Evolutionary conservation across 1,140 invertebrate species (phyloP), one percentile per base, ranked within the genome.

Genomic region (Coenobita brevimanus): DNA sequence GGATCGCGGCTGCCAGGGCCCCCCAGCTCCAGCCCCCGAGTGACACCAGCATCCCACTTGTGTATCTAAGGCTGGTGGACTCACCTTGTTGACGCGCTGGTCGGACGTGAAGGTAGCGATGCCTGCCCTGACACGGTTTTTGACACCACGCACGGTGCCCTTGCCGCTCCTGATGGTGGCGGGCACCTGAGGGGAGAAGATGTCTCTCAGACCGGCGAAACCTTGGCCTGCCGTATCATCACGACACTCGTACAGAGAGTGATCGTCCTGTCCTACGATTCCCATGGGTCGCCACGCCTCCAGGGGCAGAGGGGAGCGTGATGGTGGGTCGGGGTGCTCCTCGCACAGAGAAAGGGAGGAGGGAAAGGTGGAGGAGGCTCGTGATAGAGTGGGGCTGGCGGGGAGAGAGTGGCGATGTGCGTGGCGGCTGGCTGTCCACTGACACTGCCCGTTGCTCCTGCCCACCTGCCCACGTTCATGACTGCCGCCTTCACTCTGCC

Each of bases 81-180:
- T 89, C 30, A 90, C 89, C 80, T 89, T 91, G 36, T 90, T 67
- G 76, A 94, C 94, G 89, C 94, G 94, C 90, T 96, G 96, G 91
- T 96, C 95, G 91, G 97, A 96, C 21, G 98, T 94, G 92, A 98
- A 98, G 4, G 97, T 98, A 21, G 96, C 97, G 91, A 99, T 98
- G 89, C 97, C 97, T 76, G 97, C 97, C 90, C 97, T 93, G 33
- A 99, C 98, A 91, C 97, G 94, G 93, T 99, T 98, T 93, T 97
- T 97, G 69, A 98, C 97, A 71, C 97, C 97, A 27, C 97, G 94
- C 82, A 98, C 96, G 2, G 97, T 98, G 43, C 97, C 97, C 92
- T 96, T 97, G 87, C 96, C 95, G 93, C 97, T 98, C 90, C 95
- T 94, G 91, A 98, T 97, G 76, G 96, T 96, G 43, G 94, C 93